A percentile compares a stretch with the other conserved stretches of the same genome.
phyloP scores from a whole-genome alignment of 2,113 vertebrate species.

The Spea bombifrons region DNA sequence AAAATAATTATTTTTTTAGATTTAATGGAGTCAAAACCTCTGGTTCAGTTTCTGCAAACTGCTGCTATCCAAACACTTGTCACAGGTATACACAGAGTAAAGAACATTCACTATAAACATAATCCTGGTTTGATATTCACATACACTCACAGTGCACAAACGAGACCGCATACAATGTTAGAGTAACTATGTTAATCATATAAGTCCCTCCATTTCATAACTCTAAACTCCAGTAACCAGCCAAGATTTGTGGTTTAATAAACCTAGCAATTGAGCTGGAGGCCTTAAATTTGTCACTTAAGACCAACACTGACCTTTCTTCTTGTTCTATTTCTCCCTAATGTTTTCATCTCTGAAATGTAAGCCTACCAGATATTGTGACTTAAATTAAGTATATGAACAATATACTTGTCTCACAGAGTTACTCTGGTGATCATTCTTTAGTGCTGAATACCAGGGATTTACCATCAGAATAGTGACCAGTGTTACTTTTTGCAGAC shows the following conservation, averaged over 20 bases:
- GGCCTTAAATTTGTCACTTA: constrained; percentile 34
- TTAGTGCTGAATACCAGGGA: too few relatives aligned
- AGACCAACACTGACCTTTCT: constrained; percentile 40
- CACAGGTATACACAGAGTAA: constrained; percentile 50
- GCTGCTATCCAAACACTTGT: not conserved
- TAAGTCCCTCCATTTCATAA: constrained; percentile 56
- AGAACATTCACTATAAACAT: constrained; percentile 49
- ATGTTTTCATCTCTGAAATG: not conserved
- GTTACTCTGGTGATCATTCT: too few relatives aligned
- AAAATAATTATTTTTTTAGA: too few relatives aligned
- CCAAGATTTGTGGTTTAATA: constrained; percentile 49
- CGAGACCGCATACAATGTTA: constrained; percentile 51
- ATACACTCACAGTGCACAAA: constrained; percentile 51
- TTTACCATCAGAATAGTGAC: too few relatives aligned
- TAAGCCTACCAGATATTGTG: too few relatives aligned
- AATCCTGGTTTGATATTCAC: constrained; percentile 51
- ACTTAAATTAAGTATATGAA: too few relatives aligned
- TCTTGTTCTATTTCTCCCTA: constrained; percentile 16
- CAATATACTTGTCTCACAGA: too few relatives aligned
- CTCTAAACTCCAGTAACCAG: constrained; percentile 53
- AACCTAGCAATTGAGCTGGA: constrained; percentile 49
- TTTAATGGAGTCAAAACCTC: too few relatives aligned
- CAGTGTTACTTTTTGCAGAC: too few relatives aligned
- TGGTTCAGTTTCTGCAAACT: too few relatives aligned
- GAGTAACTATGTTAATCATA: constrained; percentile 52